A percentile compares a stretch with the other conserved stretches of the same genome.
phyloP scores from a whole-genome alignment of 1,140 invertebrate species.

The Holcopasites calliopsidis region DNA sequence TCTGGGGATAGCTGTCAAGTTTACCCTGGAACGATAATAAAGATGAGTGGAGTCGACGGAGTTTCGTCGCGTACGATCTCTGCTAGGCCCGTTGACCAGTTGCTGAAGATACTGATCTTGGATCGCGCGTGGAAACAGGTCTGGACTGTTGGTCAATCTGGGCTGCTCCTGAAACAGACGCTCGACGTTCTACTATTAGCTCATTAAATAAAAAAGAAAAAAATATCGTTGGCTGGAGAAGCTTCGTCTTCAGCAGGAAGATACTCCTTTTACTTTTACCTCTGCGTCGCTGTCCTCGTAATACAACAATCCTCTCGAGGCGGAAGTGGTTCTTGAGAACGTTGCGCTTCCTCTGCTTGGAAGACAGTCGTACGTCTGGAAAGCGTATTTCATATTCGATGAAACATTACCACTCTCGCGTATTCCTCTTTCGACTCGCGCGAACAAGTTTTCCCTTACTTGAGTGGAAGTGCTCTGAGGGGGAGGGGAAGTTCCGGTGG shows the following conservation, averaged over 20 bases:
- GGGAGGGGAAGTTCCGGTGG: conserved; percentile 89
- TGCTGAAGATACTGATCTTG: conserved; percentile 65
- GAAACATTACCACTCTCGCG: not conserved
- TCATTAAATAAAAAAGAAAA: too few species aligned
- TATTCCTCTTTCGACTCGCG: not conserved
- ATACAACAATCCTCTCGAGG: conserved; percentile 66
- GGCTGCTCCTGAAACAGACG: conserved; percentile 72
- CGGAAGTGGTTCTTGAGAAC: conserved; percentile 65
- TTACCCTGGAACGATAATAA: conserved; percentile 78
- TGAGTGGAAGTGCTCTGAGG: conserved; percentile 93
- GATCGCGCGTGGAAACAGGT: conserved; percentile 67
- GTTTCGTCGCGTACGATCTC: conserved; percentile 71
- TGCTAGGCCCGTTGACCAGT: conserved; percentile 53
- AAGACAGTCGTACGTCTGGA: conserved; percentile 74
- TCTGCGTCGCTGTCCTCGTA: conserved; percentile 75
- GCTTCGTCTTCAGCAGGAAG: too few species aligned
- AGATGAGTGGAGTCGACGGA: conserved; percentile 73
- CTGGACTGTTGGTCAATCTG: conserved; percentile 72
- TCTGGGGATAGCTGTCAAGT: conserved; percentile 45
- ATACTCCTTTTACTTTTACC: conserved; percentile 59
- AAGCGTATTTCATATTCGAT: conserved; percentile 28
- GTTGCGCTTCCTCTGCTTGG: conserved; percentile 53
- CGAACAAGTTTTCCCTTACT: conserved; percentile 79
- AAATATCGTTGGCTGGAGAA: too few species aligned
- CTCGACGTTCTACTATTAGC: conserved; percentile 53